Evolutionary conservation across 1,140 invertebrate species (phyloP).

Genomic region (Nephotettix cincticeps): DNA sequence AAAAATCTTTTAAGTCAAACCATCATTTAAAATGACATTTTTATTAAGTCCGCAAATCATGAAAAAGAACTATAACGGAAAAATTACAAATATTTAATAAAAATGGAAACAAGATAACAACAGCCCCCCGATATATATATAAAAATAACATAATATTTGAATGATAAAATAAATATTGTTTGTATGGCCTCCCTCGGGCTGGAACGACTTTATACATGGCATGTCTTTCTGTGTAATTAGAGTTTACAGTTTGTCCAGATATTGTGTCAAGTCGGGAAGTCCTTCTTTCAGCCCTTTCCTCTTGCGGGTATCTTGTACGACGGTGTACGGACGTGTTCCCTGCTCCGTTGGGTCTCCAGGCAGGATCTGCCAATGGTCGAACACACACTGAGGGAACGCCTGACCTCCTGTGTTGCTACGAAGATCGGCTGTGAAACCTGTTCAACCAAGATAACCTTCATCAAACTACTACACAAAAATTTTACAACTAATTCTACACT

Average conservation of each 20-base stretch:
- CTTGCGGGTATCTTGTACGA: slow-evolving; percentile 96
- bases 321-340: slow-evolving; percentile 72
- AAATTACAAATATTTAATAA: no score
- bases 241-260: slow-evolving; percentile 92
- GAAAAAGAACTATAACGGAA: no score
- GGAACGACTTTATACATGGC: slow-evolving; percentile 19
- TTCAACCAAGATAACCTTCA: not conserved
- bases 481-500: no score
- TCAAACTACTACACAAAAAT: not conserved
- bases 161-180: slow-evolving; percentile 16
- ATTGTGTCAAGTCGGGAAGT: slow-evolving; percentile 88
- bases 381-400: slow-evolving; percentile 99
- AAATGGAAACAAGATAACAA: not conserved
- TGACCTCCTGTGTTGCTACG: slow-evolving; percentile 98
- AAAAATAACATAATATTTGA: slow-evolving; percentile 27
- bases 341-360: slow-evolving; percentile 90
- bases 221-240: not conserved
- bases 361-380: slow-evolving; percentile 99
- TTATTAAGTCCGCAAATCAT: no score
- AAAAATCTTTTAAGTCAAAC: not conserved
- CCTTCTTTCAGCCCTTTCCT: slow-evolving; percentile 99
- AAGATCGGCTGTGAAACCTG: slow-evolving; percentile 94
- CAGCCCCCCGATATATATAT: slow-evolving; percentile 16
- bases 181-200: slow-evolving; percentile 18
- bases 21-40: no score